Percentiles rank a stretch among this genome's conserved stretches.
Conservation (phyloP, 2,797 vertebrate species). For the Hephaestus fuliginosus region DNA sequence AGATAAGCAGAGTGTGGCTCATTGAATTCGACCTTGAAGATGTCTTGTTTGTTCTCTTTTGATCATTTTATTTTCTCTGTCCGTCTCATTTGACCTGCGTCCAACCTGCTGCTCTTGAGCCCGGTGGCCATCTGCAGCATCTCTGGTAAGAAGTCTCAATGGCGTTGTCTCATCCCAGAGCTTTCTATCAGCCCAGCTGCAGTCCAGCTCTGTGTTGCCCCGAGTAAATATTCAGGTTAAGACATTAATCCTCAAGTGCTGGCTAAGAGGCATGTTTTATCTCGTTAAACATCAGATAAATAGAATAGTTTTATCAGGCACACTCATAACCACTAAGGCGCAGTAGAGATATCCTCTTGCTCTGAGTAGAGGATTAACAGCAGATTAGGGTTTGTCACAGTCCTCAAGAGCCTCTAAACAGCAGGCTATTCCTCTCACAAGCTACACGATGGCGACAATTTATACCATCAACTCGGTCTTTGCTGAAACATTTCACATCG, state of each 20-base stretch:
- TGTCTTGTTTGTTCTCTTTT: constrained; percentile 39
- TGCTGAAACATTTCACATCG: constrained; percentile 43
- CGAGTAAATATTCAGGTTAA: constrained; percentile 41
- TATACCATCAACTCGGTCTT: constrained; percentile 34
- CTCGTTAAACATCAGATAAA: constrained; percentile 65
- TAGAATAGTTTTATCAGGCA: constrained; percentile 59
- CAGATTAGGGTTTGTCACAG: constrained; percentile 76
- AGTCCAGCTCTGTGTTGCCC: neutral
- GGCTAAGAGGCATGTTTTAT: constrained; percentile 54
- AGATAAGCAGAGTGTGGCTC: neutral
- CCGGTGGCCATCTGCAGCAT: neutral
- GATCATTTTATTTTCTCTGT: constrained; percentile 33
- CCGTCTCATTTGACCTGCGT: constrained; percentile 47
- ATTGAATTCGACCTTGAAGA: constrained; percentile 24
- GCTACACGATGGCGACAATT: constrained; percentile 28
- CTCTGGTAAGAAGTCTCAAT: constrained; percentile 30
- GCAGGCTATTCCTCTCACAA: constrained; percentile 47
- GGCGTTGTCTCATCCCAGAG: constrained; percentile 39
- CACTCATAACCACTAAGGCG: constrained; percentile 46
- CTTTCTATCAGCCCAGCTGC: constrained; percentile 24
- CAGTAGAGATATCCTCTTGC: constrained; percentile 59
- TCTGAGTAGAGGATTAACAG: constrained; percentile 72
- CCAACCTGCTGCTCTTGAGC: constrained; percentile 20
- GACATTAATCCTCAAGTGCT: constrained; percentile 57
- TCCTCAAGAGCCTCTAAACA: constrained; percentile 62